Percentiles rank a stretch among this genome's conserved stretches.
Evolutionary conservation across 2,113 vertebrate genomes (phyloP).

Genomic region (Pelvicachromis taeniatus): DNA sequence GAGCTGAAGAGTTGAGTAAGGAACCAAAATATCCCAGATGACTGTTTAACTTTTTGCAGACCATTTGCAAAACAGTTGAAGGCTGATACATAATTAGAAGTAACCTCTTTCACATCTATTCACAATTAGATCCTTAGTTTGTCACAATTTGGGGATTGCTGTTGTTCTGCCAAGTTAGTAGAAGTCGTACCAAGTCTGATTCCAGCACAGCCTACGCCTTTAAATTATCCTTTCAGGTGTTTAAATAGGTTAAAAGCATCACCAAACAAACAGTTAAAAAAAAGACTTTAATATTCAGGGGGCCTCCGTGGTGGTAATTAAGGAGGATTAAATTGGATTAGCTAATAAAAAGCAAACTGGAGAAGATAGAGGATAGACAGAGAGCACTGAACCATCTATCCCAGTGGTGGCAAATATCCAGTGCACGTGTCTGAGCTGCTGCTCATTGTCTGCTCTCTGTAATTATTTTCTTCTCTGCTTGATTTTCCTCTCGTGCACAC

Average conservation of each 20-base stretch:
- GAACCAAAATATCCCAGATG: neutral
- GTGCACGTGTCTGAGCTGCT: neutral
- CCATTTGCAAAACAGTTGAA: neutral
- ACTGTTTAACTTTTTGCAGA: neutral
- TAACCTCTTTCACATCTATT: neutral
- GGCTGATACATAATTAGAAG: neutral
- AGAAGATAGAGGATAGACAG: neutral
- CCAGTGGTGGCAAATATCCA: neutral
- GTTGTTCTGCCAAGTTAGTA: neutral
- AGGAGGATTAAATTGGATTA: neutral
- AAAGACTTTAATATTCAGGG: neutral
- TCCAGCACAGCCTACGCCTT: neutral
- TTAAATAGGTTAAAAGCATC: neutral
- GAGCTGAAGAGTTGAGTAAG: neutral
- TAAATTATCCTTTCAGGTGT: neutral
- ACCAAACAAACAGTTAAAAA: neutral
- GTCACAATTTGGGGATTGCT: neutral
- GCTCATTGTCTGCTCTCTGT: neutral
- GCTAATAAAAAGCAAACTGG: neutral
- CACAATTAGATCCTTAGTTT: neutral
- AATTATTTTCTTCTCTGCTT: constrained; percentile 11
- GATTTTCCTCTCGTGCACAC: neutral
- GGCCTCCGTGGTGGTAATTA: neutral
- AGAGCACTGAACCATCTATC: neutral
- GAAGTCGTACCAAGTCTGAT: neutral